Base-by-base conservation (phyloP, 2,113 vertebrate species). In the Pangasianodon gigas region DNA sequence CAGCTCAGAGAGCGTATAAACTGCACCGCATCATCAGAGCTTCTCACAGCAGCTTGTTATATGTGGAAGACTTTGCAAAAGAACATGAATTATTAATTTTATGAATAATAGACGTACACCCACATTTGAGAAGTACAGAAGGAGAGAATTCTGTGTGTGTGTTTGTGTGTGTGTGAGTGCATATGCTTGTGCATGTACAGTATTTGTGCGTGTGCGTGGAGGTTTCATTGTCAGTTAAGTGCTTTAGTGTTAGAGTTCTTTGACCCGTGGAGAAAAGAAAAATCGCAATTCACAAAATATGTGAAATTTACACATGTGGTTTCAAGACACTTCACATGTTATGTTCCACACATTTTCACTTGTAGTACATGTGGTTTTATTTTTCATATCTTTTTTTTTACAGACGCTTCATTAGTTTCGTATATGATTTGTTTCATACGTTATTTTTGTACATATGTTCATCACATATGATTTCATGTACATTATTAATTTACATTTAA, bases 11-110 rank as follows among this genome's bases (percentile, higher is more conserved):
- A 85, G 46, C 11, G 60, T 77, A 79, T 85, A 62, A 89, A 85
- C 60, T 13, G 51, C 6, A 18, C 21, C 7, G 10, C 81, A 24
- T 81, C 58, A 67, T 86, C 48, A 82, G 58, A 67, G 58, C 60
- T 67, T 86, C 74, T 65, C 84, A 54, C 44, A 54, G 46, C 9
- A 41, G 54, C 85, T 89, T 54, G 52, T 44, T 52, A 71, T 71
- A 41, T 86, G 65, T 46, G 29, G 62, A 88, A 67, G 75, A 48
- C 26, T 87, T 75, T 80, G 14, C 62, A 41, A 51, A 51, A 65
- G 56, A 79, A 29, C 46, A 88, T 88, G 56, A 69, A 91, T 91
- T 90, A 80, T 86, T 44, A 65, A 88, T 62, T 44, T 58, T 10
- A 52, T 88, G 86, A 84, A 87, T 91, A 85, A 89, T 86, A 81